phyloP scores from a whole-genome alignment of 2,113 vertebrate species.

The Crypturellus undulatus region DNA sequence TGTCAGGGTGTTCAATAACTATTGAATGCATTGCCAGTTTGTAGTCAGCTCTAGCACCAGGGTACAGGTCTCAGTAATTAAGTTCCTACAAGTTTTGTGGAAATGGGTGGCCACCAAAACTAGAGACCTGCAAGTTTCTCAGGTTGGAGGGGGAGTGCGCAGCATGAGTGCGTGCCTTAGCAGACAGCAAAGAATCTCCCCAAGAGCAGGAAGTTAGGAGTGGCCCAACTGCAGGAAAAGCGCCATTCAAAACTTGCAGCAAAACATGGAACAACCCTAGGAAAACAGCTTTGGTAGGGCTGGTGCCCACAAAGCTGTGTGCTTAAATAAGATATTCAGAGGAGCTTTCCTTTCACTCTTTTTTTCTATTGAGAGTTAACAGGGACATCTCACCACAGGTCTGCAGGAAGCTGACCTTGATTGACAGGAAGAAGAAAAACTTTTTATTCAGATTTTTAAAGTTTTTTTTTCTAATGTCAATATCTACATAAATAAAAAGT shows the following conservation, averaged over 20 bases:
- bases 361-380: not conserved
- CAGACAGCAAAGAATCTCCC: not conserved
- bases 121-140: not conserved
- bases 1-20: not conserved
- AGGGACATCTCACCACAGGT: not conserved
- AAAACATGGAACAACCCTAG: not conserved
- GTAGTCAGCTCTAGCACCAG: not conserved
- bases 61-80: not conserved
- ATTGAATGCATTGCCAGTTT: not conserved
- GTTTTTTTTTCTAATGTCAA: not conserved
- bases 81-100: not conserved
- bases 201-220: not conserved
- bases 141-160: not conserved
- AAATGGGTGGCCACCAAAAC: not conserved
- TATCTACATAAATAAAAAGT: not conserved
- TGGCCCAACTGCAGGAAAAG: not conserved
- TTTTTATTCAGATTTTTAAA: not conserved
- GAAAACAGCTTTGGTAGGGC: not conserved
- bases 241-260: not conserved
- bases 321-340: not conserved
- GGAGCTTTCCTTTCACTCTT: fast-evolving
- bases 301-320: not conserved
- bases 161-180: fast-evolving
- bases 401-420: not conserved
- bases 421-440: not conserved